These are phyloP conservation scores for Patella pellucida DNA, from an alignment of 2,888 invertebrate species.

Conservation along the genomic window DNA sequence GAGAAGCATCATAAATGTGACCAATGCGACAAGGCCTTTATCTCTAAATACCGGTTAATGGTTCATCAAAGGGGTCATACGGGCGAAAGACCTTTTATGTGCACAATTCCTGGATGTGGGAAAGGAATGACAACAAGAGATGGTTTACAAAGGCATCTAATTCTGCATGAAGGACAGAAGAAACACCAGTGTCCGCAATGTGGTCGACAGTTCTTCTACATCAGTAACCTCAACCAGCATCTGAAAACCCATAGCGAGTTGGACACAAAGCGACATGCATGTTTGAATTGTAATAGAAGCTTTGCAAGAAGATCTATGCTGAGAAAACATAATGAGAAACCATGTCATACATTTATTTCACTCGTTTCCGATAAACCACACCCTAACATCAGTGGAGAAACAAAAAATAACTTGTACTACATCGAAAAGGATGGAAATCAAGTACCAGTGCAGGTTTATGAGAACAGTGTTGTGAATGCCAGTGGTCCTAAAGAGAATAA, in stretches of 20 bases:
- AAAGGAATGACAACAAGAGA: constrained; percentile 36
- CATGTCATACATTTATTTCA: neutral
- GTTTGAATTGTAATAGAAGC: neutral
- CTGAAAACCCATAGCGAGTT: neutral
- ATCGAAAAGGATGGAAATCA: too few relatives aligned
- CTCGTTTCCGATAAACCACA: too few relatives aligned
- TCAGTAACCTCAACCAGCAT: constrained; percentile 27
- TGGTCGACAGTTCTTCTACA: constrained; percentile 23
- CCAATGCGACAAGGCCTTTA: neutral
- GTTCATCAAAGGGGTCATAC: constrained; percentile 14
- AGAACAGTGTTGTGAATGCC: too few relatives aligned
- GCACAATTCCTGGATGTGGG: constrained; percentile 26
- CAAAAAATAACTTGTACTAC: too few relatives aligned
- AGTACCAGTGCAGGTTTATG: too few relatives aligned
- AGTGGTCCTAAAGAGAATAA: too few relatives aligned
- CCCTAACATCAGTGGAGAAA: too few relatives aligned
- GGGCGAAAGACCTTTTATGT: constrained; percentile 33
- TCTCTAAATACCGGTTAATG: neutral
- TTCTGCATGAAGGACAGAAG: constrained; percentile 36
- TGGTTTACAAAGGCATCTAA: constrained; percentile 35
- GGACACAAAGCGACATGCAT: neutral
- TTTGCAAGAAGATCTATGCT: neutral
- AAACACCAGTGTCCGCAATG: constrained; percentile 36
- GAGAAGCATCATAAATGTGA: neutral
- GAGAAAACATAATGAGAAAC: neutral